Base-by-base conservation (phyloP, 2,888 invertebrate species). In the Drepanosiphum platanoidis region DNA sequence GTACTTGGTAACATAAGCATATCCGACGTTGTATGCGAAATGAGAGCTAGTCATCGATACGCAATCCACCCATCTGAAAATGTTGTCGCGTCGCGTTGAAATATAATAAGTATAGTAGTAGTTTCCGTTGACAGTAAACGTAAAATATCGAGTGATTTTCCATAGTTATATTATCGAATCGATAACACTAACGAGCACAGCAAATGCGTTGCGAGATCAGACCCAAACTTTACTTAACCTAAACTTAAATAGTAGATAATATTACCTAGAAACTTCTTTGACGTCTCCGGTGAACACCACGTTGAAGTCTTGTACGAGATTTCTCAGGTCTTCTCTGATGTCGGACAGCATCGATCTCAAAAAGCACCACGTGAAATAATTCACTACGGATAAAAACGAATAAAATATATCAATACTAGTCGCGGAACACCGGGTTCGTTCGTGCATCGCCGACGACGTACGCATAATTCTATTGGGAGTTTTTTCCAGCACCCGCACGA, bases 321-420 rank as follows among this genome's bases (percentile, higher is more conserved):
- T 82, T 61, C 88, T 87, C 87, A 89, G 87, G 86, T 88, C 87
- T 68, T 87, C 83, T 39, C 87, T 88, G 5, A 88, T 90, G 86
- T 91, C 91, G 27, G 93, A 91, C 90, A 93, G 92, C 89, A 93
- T 91, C 39, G 93, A 93, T 0, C 93, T 92, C 74, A 93, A 91
- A 22, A 93, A 91, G 88, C 92, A 92, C 95, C 95, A 95, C 91
- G 94, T 93, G 34, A 94, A 89, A 90, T 93, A 94, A 87, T 93
- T 93, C 86, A 93, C 94, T 93, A 90, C 61, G 90, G 89, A 88
- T 87, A 86, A 42, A 84, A 79, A 46, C 66, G 30, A 86, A n/a
- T n/a, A n/a, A n/a, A n/a, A n/a, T n/a, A n/a, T n/a, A n/a, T n/a
- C n/a, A n/a, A n/a, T n/a, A n/a, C n/a, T n/a, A n/a, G n/a, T n/a